A percentile compares a stretch with the other conserved stretches of the same genome.
These are phyloP conservation scores for Cryptomyrus ogoouensis DNA, from an alignment of 2,113 vertebrate species.

Conservation along the genomic window DNA sequence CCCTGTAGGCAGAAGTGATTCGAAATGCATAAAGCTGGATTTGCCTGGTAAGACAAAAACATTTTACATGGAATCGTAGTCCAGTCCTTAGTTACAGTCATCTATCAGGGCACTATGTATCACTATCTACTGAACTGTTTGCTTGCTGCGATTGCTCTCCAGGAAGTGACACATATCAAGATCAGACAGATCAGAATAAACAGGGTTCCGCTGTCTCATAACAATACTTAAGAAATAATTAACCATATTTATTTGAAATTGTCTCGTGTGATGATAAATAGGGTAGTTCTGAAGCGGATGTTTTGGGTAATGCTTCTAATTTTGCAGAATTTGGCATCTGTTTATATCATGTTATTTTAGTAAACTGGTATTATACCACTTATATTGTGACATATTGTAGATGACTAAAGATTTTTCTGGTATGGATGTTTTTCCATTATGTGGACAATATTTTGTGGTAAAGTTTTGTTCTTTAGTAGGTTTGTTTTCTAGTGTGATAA, in stretches of 20 bases:
- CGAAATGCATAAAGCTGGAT: constrained; percentile 72
- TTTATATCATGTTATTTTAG: background rate
- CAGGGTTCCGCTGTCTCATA: constrained; percentile 46
- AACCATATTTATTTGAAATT: constrained; percentile 42
- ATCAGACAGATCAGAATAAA: constrained; percentile 52
- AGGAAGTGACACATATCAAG: constrained; percentile 42
- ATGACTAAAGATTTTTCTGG: background rate
- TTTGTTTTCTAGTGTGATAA: background rate
- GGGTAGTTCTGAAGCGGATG: background rate
- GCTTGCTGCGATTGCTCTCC: constrained; percentile 26
- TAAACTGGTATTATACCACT: background rate
- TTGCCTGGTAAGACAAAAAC: constrained; percentile 69
- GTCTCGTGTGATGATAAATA: background rate
- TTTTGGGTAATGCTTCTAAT: background rate
- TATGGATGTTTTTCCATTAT: background rate
- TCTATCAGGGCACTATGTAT: background rate
- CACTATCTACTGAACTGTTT: constrained; percentile 12
- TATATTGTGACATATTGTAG: background rate
- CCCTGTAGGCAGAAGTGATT: constrained; percentile 62
- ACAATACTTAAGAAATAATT: constrained; percentile 43
- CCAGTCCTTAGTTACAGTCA: background rate
- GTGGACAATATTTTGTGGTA: background rate
- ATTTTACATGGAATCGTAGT: background rate
- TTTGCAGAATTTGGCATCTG: background rate
- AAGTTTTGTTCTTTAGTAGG: background rate